phyloP scores from a whole-genome alignment of 2,888 invertebrate species.

The Protula sp. region DNA sequence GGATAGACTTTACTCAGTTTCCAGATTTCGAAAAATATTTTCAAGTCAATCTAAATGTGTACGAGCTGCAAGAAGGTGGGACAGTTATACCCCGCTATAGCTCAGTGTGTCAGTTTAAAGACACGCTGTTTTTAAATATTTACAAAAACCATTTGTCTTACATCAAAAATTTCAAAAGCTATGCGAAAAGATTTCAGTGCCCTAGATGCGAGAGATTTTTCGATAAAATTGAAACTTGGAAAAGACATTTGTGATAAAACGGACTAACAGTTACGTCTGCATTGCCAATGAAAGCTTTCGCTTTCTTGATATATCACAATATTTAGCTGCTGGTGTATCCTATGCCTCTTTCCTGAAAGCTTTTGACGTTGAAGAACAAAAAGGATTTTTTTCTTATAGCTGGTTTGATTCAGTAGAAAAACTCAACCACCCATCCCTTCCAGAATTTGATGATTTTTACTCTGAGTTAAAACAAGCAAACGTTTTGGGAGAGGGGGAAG shows the following conservation, averaged over 20 bases:
- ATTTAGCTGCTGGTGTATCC: neutral
- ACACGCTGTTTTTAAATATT: neutral
- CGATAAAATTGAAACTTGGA: neutral
- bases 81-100: neutral
- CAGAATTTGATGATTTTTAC: neutral
- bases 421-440: neutral
- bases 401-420: neutral
- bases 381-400: neutral
- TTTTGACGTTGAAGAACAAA: neutral
- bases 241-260: neutral
- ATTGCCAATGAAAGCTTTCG: neutral
- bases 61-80: neutral
- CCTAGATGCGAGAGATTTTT: neutral
- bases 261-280: neutral
- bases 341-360: neutral
- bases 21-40: neutral
- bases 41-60: neutral
- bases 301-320: neutral
- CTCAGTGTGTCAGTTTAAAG: neutral
- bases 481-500: neutral
- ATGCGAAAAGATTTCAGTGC: neutral
- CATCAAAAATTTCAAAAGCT: neutral
- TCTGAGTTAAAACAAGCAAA: neutral
- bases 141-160: neutral
- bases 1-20: neutral